Percentiles rank a stretch among this genome's conserved stretches.
These are phyloP conservation scores for Poecile atricapillus DNA, from an alignment of 2,113 vertebrate genomes.

Conservation along the genomic window DNA sequence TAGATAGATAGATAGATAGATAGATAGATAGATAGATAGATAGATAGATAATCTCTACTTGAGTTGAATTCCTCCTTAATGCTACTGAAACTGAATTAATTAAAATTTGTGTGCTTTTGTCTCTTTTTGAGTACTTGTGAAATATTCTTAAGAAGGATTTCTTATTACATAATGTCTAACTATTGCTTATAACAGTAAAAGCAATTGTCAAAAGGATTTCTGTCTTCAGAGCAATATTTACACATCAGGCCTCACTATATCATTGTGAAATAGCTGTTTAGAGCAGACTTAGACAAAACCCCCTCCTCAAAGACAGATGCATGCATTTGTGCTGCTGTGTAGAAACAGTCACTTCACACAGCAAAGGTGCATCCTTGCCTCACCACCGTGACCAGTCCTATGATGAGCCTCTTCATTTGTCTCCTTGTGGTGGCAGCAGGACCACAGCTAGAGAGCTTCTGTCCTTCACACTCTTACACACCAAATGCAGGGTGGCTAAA, in stretches of 20 bases:
- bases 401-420: not conserved
- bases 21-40: not conserved
- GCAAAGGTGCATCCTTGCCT: not conserved
- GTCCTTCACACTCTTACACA: not conserved
- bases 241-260: not conserved
- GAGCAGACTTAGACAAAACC: not conserved
- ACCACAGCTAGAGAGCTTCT: not conserved
- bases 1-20: not conserved
- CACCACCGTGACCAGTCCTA: not conserved
- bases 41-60: not conserved
- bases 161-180: not conserved
- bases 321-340: not conserved
- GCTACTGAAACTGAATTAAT: not conserved
- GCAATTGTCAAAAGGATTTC: not conserved
- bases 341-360: not conserved
- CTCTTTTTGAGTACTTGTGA: not conserved
- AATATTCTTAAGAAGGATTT: not conserved
- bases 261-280: not conserved
- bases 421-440: not conserved
- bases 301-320: not conserved
- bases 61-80: not conserved
- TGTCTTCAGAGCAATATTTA: not conserved
- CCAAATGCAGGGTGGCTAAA: not conserved
- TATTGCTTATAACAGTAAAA: not conserved
- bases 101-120: not conserved